These are phyloP conservation scores for Laothoe populi DNA, from an alignment of 2,888 invertebrate species.

Conservation along the genomic window DNA sequence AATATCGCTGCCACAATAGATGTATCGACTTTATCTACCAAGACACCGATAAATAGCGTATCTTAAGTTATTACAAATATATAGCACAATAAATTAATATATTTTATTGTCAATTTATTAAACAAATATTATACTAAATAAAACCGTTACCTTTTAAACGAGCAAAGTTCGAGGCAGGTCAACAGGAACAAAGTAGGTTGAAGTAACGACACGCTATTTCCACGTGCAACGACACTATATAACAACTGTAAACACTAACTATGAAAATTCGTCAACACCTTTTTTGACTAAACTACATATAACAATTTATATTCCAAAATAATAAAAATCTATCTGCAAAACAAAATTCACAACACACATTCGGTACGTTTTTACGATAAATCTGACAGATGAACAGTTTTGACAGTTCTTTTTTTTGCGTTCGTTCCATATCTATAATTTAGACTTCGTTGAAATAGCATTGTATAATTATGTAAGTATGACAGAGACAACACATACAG, in stretches of 20 bases:
- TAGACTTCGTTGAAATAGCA: constrained; percentile 8
- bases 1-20: constrained; percentile 6
- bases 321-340: constrained; percentile 65
- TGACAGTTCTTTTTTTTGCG: constrained; percentile 41
- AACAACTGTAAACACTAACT: constrained; percentile 62
- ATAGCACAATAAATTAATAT: not conserved
- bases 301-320: constrained; percentile 61
- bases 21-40: not conserved
- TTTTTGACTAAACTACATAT: constrained; percentile 51
- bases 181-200: constrained; percentile 76
- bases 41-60: not conserved
- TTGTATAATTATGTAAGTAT: not conserved
- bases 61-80: not conserved
- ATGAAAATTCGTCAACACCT: constrained; percentile 57
- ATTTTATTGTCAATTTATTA: constrained; percentile 26
- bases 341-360: constrained; percentile 73
- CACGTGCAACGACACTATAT: constrained; percentile 57
- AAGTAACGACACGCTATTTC: constrained; percentile 56
- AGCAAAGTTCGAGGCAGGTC: constrained; percentile 70
- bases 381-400: constrained; percentile 41
- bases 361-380: constrained; percentile 58
- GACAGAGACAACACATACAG: not conserved
- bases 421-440: constrained; percentile 1
- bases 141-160: constrained; percentile 80
- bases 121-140: constrained; percentile 41